Evolutionary conservation across 2,113 vertebrate species (phyloP).

Genomic region (Diadophis punctatus): DNA sequence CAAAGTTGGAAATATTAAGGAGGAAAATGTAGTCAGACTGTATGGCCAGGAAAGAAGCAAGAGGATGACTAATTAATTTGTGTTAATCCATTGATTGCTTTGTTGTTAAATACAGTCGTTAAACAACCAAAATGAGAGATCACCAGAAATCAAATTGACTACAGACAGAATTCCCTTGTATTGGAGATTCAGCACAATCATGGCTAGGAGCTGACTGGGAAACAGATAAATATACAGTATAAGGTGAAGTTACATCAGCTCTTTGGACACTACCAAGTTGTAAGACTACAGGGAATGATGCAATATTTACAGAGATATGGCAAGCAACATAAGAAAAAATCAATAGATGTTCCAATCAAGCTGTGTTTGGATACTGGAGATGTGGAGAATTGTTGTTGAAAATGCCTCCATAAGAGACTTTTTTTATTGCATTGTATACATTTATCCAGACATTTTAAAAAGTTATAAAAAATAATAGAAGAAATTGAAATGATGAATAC

Average conservation of each 20-base stretch:
- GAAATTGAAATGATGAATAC: background rate
- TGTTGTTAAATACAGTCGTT: background rate
- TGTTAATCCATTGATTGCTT: background rate
- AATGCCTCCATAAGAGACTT: background rate
- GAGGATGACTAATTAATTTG: background rate
- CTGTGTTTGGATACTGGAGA: background rate
- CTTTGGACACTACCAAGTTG: background rate
- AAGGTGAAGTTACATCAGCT: background rate
- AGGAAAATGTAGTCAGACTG: background rate
- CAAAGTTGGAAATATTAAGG: background rate
- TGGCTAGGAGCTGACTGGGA: background rate
- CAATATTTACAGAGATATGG: background rate
- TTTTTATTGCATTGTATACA: background rate
- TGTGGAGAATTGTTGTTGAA: background rate
- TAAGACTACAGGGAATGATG: background rate
- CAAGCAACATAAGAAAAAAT: background rate
- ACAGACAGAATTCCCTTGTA: background rate
- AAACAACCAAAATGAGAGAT: background rate
- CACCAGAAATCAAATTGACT: background rate
- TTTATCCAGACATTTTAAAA: background rate
- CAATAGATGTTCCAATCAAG: background rate
- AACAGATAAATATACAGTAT: background rate
- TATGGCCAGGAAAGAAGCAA: background rate
- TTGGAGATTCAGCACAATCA: background rate
- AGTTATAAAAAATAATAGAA: background rate